Percentiles rank a stretch among this genome's conserved stretches.
Conservation (phyloP, 2,797 vertebrate genomes). For the Clamator glandarius region DNA sequence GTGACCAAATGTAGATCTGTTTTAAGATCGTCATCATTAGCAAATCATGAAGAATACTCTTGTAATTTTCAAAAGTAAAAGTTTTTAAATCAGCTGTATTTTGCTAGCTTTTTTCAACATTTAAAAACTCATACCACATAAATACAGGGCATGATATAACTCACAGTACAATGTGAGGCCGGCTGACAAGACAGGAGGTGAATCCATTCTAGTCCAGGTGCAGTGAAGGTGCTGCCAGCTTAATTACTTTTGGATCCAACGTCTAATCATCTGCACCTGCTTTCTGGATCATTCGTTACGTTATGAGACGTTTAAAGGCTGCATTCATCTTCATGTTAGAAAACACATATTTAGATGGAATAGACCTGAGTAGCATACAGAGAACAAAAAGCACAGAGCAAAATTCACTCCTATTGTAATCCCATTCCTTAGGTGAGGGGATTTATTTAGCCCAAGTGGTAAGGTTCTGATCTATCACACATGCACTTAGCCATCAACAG, state of each 20-base stretch:
- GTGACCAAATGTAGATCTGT: not conserved
- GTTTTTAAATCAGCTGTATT: not conserved
- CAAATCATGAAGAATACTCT: not conserved
- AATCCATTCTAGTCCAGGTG: not conserved
- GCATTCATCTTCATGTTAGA: not conserved
- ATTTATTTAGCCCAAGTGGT: not conserved
- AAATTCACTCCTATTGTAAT: not conserved
- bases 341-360: not conserved
- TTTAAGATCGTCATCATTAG: not conserved
- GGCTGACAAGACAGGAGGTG: not conserved
- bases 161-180: not conserved
- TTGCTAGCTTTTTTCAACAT: not conserved
- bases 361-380: not conserved
- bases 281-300: not conserved
- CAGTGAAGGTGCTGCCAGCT: not conserved
- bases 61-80: not conserved
- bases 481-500: not conserved
- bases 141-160: fast-evolving
- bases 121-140: not conserved
- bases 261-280: conserved; percentile 4
- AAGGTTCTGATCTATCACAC: not conserved
- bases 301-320: not conserved
- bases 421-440: not conserved
- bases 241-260: not conserved
- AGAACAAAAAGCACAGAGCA: not conserved